phyloP scores from a whole-genome alignment of 2,888 invertebrate species.

The Andrena haemorrhoa region DNA sequence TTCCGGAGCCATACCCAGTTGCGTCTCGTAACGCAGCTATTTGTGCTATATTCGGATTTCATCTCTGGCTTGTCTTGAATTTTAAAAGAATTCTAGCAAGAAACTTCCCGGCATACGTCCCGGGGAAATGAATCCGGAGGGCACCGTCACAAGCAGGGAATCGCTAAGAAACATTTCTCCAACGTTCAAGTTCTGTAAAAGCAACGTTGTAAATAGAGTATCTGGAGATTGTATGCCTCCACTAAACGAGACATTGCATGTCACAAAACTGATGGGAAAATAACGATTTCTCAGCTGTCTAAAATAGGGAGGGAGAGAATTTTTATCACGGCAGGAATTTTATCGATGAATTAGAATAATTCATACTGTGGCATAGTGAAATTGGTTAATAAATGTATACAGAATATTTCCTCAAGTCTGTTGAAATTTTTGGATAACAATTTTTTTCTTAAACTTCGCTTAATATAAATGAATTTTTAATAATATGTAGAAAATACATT shows the following conservation, averaged over 20 bases:
- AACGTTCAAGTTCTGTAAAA: background rate
- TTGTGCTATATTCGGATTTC: constrained; percentile 14
- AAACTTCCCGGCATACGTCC: background rate
- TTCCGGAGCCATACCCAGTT: background rate
- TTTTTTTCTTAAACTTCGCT: too few relatives aligned
- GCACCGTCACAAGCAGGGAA: background rate
- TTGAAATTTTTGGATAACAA: too few relatives aligned
- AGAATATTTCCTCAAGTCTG: too few relatives aligned
- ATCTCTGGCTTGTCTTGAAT: constrained; percentile 21
- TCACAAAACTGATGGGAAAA: too few relatives aligned
- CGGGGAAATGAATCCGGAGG: constrained; percentile 13
- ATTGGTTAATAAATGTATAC: too few relatives aligned
- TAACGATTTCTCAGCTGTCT: background rate
- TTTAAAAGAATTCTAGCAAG: constrained; percentile 15
- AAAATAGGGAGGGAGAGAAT: too few relatives aligned
- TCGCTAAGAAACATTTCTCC: background rate
- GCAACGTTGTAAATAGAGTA: background rate
- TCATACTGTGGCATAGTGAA: too few relatives aligned
- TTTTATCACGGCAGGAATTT: too few relatives aligned
- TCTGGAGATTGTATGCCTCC: background rate
- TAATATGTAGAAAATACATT: too few relatives aligned
- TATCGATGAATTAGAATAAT: too few relatives aligned
- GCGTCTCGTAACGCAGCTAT: constrained; percentile 13
- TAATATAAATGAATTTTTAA: too few relatives aligned
- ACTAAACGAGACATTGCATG: background rate